phyloP scores from a whole-genome alignment of 2,888 invertebrate species.

The Deilephila elpenor region DNA sequence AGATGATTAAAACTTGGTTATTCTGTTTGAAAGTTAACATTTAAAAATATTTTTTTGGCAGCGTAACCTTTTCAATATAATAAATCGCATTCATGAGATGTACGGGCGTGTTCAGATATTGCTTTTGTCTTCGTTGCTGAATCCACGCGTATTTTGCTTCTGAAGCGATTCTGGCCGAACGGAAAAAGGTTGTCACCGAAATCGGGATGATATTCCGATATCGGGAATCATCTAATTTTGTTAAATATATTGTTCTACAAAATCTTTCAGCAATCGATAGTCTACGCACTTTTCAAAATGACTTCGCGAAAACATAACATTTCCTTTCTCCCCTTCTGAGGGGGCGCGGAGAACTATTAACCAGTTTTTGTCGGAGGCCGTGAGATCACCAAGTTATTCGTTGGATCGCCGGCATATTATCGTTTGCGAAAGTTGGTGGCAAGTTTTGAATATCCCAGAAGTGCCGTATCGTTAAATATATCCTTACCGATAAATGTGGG shows the following conservation, averaged over 20 bases:
- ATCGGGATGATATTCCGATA: background rate
- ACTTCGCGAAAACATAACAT: background rate
- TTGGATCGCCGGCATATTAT: background rate
- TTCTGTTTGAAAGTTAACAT: background rate
- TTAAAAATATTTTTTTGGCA: background rate
- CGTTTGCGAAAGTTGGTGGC: background rate
- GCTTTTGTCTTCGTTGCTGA: background rate
- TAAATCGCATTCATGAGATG: background rate
- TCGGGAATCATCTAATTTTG: background rate
- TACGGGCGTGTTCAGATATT: background rate
- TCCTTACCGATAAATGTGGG: background rate
- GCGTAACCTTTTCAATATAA: background rate
- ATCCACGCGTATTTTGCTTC: slow-evolving; percentile 1
- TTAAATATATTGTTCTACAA: background rate
- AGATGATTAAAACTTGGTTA: background rate
- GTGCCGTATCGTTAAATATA: background rate
- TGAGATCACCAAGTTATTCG: background rate
- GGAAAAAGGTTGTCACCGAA: no score
- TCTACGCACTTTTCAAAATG: background rate
- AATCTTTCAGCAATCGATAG: background rate
- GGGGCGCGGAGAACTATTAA: slow-evolving; percentile 1
- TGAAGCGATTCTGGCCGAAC: background rate
- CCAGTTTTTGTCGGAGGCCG: background rate
- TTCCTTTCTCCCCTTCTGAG: background rate
- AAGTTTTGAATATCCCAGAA: background rate